A percentile compares a stretch with the other conserved stretches of the same genome.
Conservation (phyloP, 1,140 invertebrate genomes). For the Bombus pyrosoma region DNA sequence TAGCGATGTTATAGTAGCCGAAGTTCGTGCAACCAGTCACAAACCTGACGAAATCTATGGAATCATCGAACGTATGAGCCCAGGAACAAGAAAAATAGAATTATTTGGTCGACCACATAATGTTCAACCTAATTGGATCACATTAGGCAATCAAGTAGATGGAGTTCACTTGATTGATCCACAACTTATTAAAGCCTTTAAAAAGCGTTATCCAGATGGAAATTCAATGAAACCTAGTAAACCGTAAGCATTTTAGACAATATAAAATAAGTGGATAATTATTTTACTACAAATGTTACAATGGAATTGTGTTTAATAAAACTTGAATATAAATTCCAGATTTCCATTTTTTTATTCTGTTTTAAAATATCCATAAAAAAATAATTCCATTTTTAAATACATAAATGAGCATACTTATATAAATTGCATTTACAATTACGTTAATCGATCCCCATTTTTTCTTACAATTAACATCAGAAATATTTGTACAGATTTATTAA, state of each 20-base stretch:
- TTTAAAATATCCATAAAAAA: neutral
- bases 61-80: slow-evolving; percentile 92
- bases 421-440: slow-evolving; percentile 46
- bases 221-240: slow-evolving; percentile 89
- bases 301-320: slow-evolving; percentile 29
- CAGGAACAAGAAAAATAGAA: slow-evolving; percentile 98
- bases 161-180: slow-evolving; percentile 97
- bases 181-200: slow-evolving; percentile 94
- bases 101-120: slow-evolving; percentile 98
- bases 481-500: slow-evolving; percentile 47
- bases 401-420: slow-evolving; percentile 20
- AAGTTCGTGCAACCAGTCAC: slow-evolving; percentile 98
- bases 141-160: slow-evolving; percentile 96
- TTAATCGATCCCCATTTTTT: neutral
- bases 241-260: slow-evolving; percentile 54
- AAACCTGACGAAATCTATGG: slow-evolving; percentile 99
- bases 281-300: slow-evolving; percentile 31
- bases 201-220: slow-evolving; percentile 96
- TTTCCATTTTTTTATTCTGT: neutral
- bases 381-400: slow-evolving; percentile 23
- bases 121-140: slow-evolving; percentile 99
- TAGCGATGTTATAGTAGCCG: slow-evolving; percentile 98
- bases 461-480: slow-evolving; percentile 29
- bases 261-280: slow-evolving; percentile 22
- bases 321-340: neutral